Conservation (phyloP, 2,888 invertebrate genomes). For the Microplitis manilae region DNA sequence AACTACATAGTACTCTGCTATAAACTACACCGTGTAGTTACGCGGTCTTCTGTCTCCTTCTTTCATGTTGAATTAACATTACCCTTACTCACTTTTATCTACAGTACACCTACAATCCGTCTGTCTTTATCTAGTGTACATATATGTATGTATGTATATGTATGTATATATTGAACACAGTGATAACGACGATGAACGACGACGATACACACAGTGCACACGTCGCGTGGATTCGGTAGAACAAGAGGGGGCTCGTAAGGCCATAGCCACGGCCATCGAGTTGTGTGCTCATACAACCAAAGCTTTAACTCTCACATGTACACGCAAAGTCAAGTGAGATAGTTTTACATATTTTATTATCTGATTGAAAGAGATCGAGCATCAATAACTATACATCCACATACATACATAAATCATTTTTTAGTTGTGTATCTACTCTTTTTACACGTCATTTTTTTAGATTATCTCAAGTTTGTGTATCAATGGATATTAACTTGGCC, state of each 20-base stretch:
- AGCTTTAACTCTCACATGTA: constrained; percentile 17
- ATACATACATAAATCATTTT: not conserved
- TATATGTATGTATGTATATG: not conserved
- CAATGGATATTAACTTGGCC: too few species aligned
- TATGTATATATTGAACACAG: not conserved
- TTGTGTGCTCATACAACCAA: constrained; percentile 53
- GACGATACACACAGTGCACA: constrained; percentile 48
- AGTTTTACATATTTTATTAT: constrained; percentile 9
- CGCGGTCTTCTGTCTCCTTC: too few species aligned
- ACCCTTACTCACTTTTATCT: too few species aligned
- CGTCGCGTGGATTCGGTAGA: constrained; percentile 60
- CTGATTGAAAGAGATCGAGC: constrained; percentile 9
- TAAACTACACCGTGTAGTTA: too few species aligned
- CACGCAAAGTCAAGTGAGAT: constrained; percentile 20
- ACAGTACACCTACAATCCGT: too few species aligned
- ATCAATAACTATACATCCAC: not conserved
- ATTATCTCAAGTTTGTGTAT: not conserved
- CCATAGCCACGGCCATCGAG: constrained; percentile 72
- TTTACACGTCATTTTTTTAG: not conserved
- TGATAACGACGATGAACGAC: constrained; percentile 9
- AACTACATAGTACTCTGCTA: too few species aligned
- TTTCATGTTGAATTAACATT: too few species aligned
- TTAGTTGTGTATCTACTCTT: not conserved
- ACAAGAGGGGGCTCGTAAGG: constrained; percentile 64
- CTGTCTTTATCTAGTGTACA: not conserved